Evolutionary conservation across 2,797 vertebrate genomes (phyloP).

Genomic region (Melanotaenia maccullochi): DNA sequence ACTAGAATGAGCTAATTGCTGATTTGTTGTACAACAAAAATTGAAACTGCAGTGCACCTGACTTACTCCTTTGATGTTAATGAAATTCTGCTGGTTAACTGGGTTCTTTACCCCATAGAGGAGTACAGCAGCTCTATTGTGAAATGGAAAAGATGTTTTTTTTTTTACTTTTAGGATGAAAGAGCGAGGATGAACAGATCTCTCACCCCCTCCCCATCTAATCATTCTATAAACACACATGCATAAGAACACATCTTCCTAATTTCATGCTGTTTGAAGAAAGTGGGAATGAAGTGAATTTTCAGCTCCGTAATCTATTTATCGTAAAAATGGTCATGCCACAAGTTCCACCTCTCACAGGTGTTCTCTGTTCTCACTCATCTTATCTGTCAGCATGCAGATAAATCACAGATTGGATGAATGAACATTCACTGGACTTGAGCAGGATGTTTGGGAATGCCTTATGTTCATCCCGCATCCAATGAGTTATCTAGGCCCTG

Average conservation of each 20-base stretch:
- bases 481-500: constrained; percentile 31
- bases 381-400: constrained; percentile 62
- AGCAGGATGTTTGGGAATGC: constrained; percentile 66
- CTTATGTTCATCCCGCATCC: constrained; percentile 58
- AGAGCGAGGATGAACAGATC: constrained; percentile 23
- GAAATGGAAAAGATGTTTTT: constrained; percentile 28
- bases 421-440: constrained; percentile 29
- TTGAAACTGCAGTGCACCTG: constrained; percentile 56
- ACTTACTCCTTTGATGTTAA: constrained; percentile 67
- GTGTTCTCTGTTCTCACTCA: constrained; percentile 53
- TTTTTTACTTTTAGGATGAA: constrained; percentile 26
- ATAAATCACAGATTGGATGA: constrained; percentile 58
- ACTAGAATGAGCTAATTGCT: constrained; percentile 69
- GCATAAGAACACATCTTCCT: background rate
- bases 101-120: constrained; percentile 7
- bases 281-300: constrained; percentile 35
- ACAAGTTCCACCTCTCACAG: constrained; percentile 59
- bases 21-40: constrained; percentile 58
- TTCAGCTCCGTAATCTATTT: constrained; percentile 5
- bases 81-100: constrained; percentile 58
- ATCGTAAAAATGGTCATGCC: constrained; percentile 50
- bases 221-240: constrained; percentile 10
- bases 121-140: constrained; percentile 28
- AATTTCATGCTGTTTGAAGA: constrained; percentile 9
- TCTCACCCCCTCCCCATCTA: background rate